Evolutionary conservation across 2,113 vertebrate genomes (phyloP).

Genomic region (Colistium nudipinnis): DNA sequence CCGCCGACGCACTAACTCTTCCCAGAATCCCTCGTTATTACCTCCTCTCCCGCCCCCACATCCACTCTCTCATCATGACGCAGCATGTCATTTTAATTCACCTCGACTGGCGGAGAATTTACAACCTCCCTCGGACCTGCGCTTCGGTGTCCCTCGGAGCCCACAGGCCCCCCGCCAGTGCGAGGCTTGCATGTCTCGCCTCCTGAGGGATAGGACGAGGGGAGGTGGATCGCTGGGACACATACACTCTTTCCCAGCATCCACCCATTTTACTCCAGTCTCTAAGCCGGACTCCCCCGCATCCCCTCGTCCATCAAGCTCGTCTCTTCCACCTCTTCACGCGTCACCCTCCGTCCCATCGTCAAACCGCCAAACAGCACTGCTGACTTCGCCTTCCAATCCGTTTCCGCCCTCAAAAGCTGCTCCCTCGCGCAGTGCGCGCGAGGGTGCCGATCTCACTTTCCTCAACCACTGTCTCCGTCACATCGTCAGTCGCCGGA

Average conservation of each 20-base stretch:
- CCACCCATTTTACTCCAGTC: slow-evolving; percentile 6
- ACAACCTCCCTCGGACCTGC: slow-evolving; percentile 33
- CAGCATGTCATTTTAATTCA: slow-evolving; percentile 50
- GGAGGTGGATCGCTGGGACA: slow-evolving; percentile 38
- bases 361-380: slow-evolving; percentile 3
- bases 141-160: slow-evolving; percentile 8
- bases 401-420: slow-evolving; percentile 15
- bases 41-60: slow-evolving; percentile 21
- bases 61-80: slow-evolving; percentile 38
- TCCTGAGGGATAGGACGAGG: slow-evolving; percentile 41
- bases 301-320: slow-evolving; percentile 23
- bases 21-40: slow-evolving; percentile 31
- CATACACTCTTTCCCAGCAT: slow-evolving; percentile 7
- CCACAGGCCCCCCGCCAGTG: slow-evolving; percentile 28
- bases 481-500: slow-evolving; percentile 70
- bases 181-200: slow-evolving; percentile 46
- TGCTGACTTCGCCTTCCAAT: background rate
- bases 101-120: slow-evolving; percentile 48
- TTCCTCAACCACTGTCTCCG: slow-evolving; percentile 74
- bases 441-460: slow-evolving; percentile 67
- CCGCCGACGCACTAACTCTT: slow-evolving; percentile 11
- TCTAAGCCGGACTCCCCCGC: slow-evolving; percentile 30
- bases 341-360: slow-evolving; percentile 4
- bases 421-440: slow-evolving; percentile 15
- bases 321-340: slow-evolving; percentile 4